Evolutionary conservation across 2,797 vertebrate genomes (phyloP).

Genomic region (Momotus momota): DNA sequence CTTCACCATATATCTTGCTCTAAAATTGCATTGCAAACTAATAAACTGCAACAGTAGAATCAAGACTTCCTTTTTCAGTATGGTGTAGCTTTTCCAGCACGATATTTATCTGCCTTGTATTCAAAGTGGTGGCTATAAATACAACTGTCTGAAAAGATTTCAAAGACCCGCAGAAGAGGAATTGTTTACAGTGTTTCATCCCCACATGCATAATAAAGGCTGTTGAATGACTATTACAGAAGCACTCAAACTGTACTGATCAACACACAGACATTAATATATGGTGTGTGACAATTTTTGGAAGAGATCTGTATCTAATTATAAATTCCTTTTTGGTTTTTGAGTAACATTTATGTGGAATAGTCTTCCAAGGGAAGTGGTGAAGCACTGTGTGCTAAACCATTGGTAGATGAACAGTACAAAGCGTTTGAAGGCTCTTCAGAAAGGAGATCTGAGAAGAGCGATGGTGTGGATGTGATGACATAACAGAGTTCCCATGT

Average conservation of each 20-base stretch:
- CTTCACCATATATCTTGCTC: neutral
- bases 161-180: neutral
- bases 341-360: neutral
- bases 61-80: neutral
- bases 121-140: neutral
- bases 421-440: conserved; percentile 11
- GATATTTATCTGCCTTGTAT: neutral
- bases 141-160: neutral
- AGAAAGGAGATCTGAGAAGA: conserved; percentile 9
- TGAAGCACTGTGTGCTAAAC: neutral
- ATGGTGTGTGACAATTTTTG: neutral
- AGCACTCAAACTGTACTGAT: neutral
- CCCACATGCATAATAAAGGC: neutral
- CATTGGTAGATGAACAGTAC: neutral
- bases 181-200: neutral
- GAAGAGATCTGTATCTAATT: conserved; percentile 13
- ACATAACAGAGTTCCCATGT: neutral
- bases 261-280: neutral
- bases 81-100: neutral
- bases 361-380: conserved; percentile 28
- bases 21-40: neutral
- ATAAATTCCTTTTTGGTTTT: conserved; percentile 4
- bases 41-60: neutral
- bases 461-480: neutral
- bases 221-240: neutral